Percentiles rank a stretch among this genome's conserved stretches.
phyloP scores from a whole-genome alignment of 2,888 invertebrate genomes.

The Itoplectis maculator region DNA sequence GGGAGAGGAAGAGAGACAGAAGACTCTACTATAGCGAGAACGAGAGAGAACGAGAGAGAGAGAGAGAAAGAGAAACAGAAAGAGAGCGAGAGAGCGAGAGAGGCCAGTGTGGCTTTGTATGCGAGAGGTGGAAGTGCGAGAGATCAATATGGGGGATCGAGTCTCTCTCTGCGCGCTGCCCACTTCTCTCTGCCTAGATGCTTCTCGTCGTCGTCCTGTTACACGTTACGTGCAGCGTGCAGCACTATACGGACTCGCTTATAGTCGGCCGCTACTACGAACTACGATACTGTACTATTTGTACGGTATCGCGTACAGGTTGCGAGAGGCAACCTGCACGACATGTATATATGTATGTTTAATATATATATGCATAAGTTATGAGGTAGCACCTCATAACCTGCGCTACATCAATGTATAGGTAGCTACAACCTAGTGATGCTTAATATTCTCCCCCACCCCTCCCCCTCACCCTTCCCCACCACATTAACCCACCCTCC shows the following conservation, averaged over 20 bases:
- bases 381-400: background rate
- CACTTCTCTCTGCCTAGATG: constrained; percentile 42
- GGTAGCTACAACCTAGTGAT: constrained; percentile 18
- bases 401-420: background rate
- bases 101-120: constrained; percentile 32
- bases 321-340: no score
- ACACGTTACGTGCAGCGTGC: background rate
- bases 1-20: constrained; percentile 26
- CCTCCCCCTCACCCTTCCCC: no score
- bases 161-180: constrained; percentile 59
- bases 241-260: background rate
- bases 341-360: no score
- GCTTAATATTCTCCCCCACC: constrained; percentile 18
- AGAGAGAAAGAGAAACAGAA: constrained; percentile 31
- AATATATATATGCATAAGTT: no score
- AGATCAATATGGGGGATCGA: constrained; percentile 71
- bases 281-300: constrained; percentile 4
- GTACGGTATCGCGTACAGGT: background rate
- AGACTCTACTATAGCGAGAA: no score
- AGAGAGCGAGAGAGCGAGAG: constrained; percentile 21
- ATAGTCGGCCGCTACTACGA: no score
- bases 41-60: constrained; percentile 9
- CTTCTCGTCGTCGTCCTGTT: constrained; percentile 21
- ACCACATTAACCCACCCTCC: constrained; percentile 27
- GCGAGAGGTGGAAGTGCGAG: constrained; percentile 54